Evolutionary conservation across 1,140 invertebrate species (phyloP).

Genomic region (Drosophila watanabei): DNA sequence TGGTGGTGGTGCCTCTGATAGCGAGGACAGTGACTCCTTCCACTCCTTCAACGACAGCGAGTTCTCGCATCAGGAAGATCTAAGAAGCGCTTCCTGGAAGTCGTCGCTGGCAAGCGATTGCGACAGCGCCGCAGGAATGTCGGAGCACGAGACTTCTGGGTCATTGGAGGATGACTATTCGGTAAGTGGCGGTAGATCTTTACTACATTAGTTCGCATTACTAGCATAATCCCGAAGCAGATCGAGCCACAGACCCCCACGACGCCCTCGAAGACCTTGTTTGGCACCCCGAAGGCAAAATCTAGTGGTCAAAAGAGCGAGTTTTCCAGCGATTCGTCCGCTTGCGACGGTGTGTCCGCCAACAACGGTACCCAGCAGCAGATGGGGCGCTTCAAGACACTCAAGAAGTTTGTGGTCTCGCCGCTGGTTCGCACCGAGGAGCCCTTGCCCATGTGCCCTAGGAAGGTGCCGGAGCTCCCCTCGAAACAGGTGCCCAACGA

Average conservation of each 20-base stretch:
- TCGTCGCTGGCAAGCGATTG: not conserved
- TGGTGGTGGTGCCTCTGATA: not conserved
- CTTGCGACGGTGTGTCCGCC: conserved; percentile 5
- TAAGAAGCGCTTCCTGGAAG: conserved; percentile 3
- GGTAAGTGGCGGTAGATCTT: not conserved
- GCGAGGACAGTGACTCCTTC: conserved; percentile 44
- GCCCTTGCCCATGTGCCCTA: not conserved
- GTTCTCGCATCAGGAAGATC: not conserved
- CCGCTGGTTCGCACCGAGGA: not conserved
- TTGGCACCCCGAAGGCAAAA: not conserved
- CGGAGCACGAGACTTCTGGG: conserved; percentile 8
- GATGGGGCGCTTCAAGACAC: conserved; percentile 1
- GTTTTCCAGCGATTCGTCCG: conserved; percentile 15
- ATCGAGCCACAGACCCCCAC: not conserved
- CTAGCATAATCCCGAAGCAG: not conserved
- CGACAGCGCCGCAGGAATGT: conserved; percentile 2
- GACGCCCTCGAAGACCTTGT: not conserved
- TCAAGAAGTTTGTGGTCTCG: conserved; percentile 12
- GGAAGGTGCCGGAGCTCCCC: conserved; percentile 5
- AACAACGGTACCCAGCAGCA: not conserved
- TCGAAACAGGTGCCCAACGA: not conserved
- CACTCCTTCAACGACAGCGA: conserved; percentile 44
- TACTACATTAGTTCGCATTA: not conserved
- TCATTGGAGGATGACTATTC: conserved; percentile 1
- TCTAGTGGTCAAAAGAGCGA: not conserved